A percentile compares a stretch with the other conserved stretches of the same genome.
These are phyloP conservation scores for Tragelaphus strepsiceros DNA, from an alignment of 2,113 vertebrate genomes.

Conservation along the genomic window DNA sequence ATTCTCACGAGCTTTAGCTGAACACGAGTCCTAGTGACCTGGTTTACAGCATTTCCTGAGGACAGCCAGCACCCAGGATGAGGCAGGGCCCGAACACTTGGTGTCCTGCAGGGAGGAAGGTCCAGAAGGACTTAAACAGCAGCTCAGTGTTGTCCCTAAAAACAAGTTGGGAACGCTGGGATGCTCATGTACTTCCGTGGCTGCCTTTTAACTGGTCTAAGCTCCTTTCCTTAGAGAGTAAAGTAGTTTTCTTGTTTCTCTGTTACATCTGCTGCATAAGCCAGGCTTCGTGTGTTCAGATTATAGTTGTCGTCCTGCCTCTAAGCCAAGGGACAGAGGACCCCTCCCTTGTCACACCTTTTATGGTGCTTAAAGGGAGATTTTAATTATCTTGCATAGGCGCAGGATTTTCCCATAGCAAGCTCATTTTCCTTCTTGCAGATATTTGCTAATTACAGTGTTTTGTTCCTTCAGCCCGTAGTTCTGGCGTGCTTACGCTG, in stretches of 20 bases:
- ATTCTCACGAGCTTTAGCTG: background rate
- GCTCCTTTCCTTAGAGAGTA: background rate
- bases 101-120: background rate
- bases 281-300: background rate
- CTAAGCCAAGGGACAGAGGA: background rate
- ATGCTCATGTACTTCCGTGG: background rate
- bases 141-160: background rate
- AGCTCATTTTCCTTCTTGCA: slow-evolving; percentile 49
- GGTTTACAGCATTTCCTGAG: background rate
- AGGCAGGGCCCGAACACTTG: background rate
- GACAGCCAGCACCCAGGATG: background rate
- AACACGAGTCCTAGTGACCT: background rate
- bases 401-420: background rate
- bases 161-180: background rate
- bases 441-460: slow-evolving; percentile 66
- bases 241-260: background rate
- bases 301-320: background rate
- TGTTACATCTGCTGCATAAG: background rate
- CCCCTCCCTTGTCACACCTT: background rate
- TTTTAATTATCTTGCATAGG: slow-evolving; percentile 29
- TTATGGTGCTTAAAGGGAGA: background rate
- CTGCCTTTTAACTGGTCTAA: background rate
- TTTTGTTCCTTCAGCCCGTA: slow-evolving; percentile 2
- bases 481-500: slow-evolving; percentile 5
- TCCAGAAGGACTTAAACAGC: background rate